Evolutionary conservation across 2,888 invertebrate species (phyloP).

Genomic region (Parnassius smintheus): DNA sequence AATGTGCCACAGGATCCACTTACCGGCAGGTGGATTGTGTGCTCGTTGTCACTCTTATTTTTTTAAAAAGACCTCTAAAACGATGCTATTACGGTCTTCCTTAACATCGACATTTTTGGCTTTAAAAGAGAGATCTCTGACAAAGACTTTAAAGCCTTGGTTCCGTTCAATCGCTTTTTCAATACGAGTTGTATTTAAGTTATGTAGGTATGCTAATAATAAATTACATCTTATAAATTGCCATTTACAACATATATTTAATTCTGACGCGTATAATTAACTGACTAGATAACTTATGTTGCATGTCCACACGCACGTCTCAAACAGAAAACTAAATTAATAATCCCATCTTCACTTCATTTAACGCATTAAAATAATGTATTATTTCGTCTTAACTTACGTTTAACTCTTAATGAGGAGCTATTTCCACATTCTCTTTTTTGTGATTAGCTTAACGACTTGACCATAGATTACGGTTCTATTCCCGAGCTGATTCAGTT

Average conservation of each 20-base stretch:
- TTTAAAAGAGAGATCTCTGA: too few species aligned
- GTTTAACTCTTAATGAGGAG: slow-evolving; percentile 2
- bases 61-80: too few species aligned
- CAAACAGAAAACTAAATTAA: slow-evolving; percentile 8
- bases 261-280: slow-evolving; percentile 1
- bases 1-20: too few species aligned
- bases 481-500: background rate
- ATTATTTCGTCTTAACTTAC: slow-evolving; percentile 1
- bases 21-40: too few species aligned
- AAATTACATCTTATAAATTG: background rate
- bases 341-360: slow-evolving; percentile 14
- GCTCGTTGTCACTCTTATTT: too few species aligned
- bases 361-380: slow-evolving; percentile 14
- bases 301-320: background rate
- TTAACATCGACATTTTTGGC: too few species aligned
- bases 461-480: background rate
- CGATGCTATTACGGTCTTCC: too few species aligned
- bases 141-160: too few species aligned
- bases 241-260: background rate
- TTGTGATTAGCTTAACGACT: slow-evolving; percentile 8
- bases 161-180: too few species aligned
- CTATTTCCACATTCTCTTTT: slow-evolving; percentile 10
- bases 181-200: too few species aligned
- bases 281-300: background rate
- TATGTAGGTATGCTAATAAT: too few species aligned